These are phyloP conservation scores for Plagiodera versicolora DNA, from an alignment of 2,888 invertebrate species.

Conservation along the genomic window DNA sequence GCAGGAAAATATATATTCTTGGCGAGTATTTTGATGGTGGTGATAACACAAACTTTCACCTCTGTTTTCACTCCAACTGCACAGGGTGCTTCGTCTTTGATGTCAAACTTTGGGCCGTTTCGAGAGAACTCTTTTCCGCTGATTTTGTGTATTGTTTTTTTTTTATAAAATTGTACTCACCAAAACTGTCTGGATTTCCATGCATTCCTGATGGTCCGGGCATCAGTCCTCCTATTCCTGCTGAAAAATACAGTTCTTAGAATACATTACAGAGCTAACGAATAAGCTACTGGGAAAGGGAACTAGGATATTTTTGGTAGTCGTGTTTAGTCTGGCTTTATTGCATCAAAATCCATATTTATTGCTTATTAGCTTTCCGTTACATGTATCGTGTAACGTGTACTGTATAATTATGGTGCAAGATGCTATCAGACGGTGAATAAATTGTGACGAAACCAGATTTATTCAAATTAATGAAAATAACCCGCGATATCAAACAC, in stretches of 20 bases:
- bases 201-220: slow-evolving; percentile 87
- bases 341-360: slow-evolving; percentile 12
- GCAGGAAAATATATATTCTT: not conserved
- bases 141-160: not conserved
- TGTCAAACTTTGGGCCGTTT: no score
- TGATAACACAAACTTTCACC: not conserved
- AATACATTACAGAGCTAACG: not conserved
- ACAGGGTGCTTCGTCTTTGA: no score
- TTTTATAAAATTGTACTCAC: slow-evolving; percentile 48
- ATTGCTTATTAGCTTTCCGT: not conserved
- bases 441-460: slow-evolving; percentile 25
- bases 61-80: not conserved
- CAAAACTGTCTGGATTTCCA: slow-evolving; percentile 70
- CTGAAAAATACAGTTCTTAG: slow-evolving; percentile 29
- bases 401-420: slow-evolving; percentile 11
- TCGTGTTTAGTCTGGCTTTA: not conserved
- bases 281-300: no score
- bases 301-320: not conserved
- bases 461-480: slow-evolving; percentile 24
- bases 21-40: not conserved
- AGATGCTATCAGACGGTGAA: slow-evolving; percentile 28
- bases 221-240: slow-evolving; percentile 72
- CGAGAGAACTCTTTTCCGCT: not conserved
- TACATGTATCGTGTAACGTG: not conserved
- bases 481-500: not conserved